phyloP scores from a whole-genome alignment of 2,888 invertebrate species.

The Congeria kusceri region DNA sequence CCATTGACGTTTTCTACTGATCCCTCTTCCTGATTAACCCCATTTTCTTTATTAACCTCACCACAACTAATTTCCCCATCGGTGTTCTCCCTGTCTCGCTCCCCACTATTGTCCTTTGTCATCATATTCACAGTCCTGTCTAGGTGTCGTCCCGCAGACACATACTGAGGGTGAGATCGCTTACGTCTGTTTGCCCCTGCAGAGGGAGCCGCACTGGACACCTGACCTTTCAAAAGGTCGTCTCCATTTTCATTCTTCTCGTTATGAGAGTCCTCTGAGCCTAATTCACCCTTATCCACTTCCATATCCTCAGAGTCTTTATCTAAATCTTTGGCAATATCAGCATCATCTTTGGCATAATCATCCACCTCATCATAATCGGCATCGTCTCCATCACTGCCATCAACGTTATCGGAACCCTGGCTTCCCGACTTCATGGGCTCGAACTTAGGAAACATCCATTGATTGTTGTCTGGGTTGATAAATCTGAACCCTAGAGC shows the following conservation, averaged over 20 bases:
- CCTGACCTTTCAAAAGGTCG: constrained; percentile 42
- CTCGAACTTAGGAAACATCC: constrained; percentile 84
- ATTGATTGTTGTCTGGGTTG: constrained; percentile 73
- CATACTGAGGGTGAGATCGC: constrained; percentile 98
- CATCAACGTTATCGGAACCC: constrained; percentile 34
- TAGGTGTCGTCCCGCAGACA: constrained; percentile 91
- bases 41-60: not conserved
- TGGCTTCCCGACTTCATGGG: constrained; percentile 51
- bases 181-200: constrained; percentile 88
- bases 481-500: constrained; percentile 62
- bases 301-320: constrained; percentile 62
- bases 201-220: constrained; percentile 34
- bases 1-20: not conserved
- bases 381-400: constrained; percentile 38
- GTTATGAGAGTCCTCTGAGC: constrained; percentile 25
- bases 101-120: constrained; percentile 61
- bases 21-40: not conserved
- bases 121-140: constrained; percentile 73
- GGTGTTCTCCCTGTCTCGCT: constrained; percentile 8
- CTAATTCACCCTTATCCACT: constrained; percentile 30
- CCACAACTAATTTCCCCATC: constrained; percentile 22
- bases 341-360: constrained; percentile 41
- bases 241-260: constrained; percentile 52
- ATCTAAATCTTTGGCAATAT: constrained; percentile 58
- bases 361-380: constrained; percentile 58